Evolutionary conservation across 2,888 invertebrate species (phyloP).

Genomic region (Palloptera scutellata): DNA sequence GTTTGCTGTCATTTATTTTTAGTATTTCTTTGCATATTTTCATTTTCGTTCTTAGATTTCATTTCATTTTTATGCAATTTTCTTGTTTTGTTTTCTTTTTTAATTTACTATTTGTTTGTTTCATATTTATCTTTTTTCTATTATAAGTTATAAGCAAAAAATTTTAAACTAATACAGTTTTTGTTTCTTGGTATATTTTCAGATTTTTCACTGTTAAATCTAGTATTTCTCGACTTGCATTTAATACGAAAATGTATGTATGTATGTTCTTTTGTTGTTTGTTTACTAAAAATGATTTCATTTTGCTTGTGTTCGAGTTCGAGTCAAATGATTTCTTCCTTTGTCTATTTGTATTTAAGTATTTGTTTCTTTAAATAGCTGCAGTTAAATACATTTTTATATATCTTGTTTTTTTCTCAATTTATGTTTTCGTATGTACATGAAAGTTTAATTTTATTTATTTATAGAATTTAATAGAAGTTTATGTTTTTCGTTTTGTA

Average conservation of each 20-base stretch:
- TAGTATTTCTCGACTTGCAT: slow-evolving; percentile 12
- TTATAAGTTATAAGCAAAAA: slow-evolving; percentile 8
- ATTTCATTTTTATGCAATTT: slow-evolving; percentile 16
- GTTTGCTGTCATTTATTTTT: not conserved
- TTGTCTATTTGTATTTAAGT: slow-evolving; percentile 21
- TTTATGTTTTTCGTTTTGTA: slow-evolving; percentile 29
- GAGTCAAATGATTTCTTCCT: slow-evolving; percentile 37
- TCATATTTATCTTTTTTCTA: not conserved
- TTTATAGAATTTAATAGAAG: slow-evolving; percentile 27
- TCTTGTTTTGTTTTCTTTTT: slow-evolving; percentile 33
- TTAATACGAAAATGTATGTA: slow-evolving; percentile 29
- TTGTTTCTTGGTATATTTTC: too few relatives aligned
- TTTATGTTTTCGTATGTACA: too few relatives aligned
- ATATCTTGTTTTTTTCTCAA: not conserved
- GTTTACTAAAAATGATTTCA: slow-evolving; percentile 21
- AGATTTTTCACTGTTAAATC: slow-evolving; percentile 14
- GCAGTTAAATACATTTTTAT: slow-evolving; percentile 23
- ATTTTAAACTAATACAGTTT: not conserved
- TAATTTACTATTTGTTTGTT: slow-evolving; percentile 31
- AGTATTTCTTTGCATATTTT: slow-evolving; percentile 17
- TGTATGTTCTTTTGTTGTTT: slow-evolving; percentile 24
- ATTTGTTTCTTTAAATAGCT: slow-evolving; percentile 26
- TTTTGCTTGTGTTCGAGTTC: slow-evolving; percentile 13
- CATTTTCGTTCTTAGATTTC: slow-evolving; percentile 3
- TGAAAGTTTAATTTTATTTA: slow-evolving; percentile 7